Evolutionary conservation across 2,888 invertebrate genomes (phyloP).

Genomic region (Carcina quercana): DNA sequence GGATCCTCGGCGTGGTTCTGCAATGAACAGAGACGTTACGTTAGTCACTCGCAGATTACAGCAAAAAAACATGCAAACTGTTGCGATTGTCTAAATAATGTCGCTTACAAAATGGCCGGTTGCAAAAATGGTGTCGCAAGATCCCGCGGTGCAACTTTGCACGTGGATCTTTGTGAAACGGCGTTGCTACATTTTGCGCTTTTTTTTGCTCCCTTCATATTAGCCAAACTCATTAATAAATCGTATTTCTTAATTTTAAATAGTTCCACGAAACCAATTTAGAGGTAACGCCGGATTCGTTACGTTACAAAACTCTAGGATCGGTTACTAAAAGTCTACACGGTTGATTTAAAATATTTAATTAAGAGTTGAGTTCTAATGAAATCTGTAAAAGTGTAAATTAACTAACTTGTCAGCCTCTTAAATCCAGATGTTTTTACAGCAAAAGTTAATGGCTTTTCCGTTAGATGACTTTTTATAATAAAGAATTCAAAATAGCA

Average conservation of each 20-base stretch:
- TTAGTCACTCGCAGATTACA: slow-evolving; percentile 33
- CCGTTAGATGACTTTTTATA: no score
- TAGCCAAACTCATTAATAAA: slow-evolving; percentile 53
- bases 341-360: no score
- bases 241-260: slow-evolving; percentile 43
- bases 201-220: slow-evolving; percentile 59
- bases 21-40: slow-evolving; percentile 50
- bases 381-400: no score
- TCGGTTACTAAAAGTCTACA: no score
- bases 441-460: no score
- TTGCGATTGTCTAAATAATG: slow-evolving; percentile 42
- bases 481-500: no score
- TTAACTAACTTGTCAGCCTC: no score
- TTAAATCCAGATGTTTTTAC: no score
- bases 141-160: slow-evolving; percentile 47
- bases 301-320: slow-evolving; percentile 48
- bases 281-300: slow-evolving; percentile 48
- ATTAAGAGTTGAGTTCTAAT: no score
- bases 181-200: slow-evolving; percentile 49
- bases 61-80: slow-evolving; percentile 27
- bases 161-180: slow-evolving; percentile 61
- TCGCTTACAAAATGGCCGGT: slow-evolving; percentile 46
- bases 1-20: slow-evolving; percentile 64
- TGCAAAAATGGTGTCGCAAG: slow-evolving; percentile 61
- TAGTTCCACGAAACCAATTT: slow-evolving; percentile 38